A percentile compares a stretch with the other conserved stretches of the same genome.
phyloP scores from a whole-genome alignment of 1,140 invertebrate species.

The Drosophila guanche region DNA sequence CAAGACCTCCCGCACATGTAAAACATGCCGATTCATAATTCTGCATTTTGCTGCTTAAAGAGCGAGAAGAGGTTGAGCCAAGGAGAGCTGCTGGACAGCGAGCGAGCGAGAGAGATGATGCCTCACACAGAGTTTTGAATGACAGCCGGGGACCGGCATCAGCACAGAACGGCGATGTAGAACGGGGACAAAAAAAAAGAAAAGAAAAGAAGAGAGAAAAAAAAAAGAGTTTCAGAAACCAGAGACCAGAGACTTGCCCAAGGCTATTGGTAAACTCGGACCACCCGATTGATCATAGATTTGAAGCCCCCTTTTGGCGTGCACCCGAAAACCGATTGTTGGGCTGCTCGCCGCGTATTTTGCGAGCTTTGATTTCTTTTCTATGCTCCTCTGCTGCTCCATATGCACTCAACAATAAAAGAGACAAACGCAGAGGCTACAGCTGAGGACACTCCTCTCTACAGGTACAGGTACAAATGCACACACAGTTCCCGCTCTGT shows the following conservation, averaged over 20 bases:
- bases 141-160: slow-evolving; percentile 40
- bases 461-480: slow-evolving; percentile 2
- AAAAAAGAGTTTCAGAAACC: background rate
- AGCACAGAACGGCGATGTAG: slow-evolving; percentile 1
- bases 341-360: no score
- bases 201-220: slow-evolving; percentile 22
- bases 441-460: no score
- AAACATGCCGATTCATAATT: slow-evolving; percentile 83
- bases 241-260: background rate
- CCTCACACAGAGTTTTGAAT: slow-evolving; percentile 65
- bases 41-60: slow-evolving; percentile 65
- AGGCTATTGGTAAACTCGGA: slow-evolving; percentile 25
- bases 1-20: slow-evolving; percentile 83
- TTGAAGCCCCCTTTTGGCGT: no score
- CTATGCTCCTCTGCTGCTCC: no score
- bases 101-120: slow-evolving; percentile 26
- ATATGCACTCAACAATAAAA: no score
- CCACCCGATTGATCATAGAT: slow-evolving; percentile 21
- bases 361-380: no score
- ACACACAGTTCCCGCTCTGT: background rate
- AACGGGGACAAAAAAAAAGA: slow-evolving; percentile 12
- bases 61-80: slow-evolving; percentile 32
- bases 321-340: no score
- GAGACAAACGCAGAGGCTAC: no score
- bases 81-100: slow-evolving; percentile 9